Evolutionary conservation across 2,113 vertebrate genomes (phyloP).

Genomic region (Calypte anna): DNA sequence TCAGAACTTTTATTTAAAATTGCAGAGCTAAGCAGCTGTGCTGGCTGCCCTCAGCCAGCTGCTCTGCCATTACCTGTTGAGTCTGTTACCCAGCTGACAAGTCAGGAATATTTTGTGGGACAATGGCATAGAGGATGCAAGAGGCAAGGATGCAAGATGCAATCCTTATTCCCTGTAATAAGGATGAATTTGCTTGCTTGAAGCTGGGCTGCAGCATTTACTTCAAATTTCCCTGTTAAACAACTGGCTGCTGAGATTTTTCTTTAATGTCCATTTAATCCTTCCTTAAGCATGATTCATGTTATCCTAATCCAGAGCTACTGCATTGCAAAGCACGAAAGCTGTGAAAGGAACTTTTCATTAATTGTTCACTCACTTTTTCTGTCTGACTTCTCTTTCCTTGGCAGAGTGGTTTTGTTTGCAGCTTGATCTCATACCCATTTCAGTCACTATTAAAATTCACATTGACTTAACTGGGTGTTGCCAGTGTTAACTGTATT

Average conservation of each 20-base stretch:
- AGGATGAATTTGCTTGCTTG: neutral
- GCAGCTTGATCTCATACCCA: neutral
- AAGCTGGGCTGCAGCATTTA: neutral
- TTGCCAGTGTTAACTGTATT: slow-evolving; percentile 33
- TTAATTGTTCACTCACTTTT: slow-evolving; percentile 38
- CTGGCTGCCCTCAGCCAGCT: neutral
- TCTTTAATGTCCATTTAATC: slow-evolving; percentile 36
- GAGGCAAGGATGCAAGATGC: neutral
- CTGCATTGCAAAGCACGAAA: neutral
- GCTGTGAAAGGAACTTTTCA: slow-evolving; percentile 40
- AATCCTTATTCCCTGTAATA: neutral
- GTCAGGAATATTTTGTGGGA: fast-evolving
- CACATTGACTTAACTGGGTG: slow-evolving; percentile 11
- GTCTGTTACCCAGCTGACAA: neutral
- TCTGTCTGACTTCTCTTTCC: slow-evolving; percentile 29
- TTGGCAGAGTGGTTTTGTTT: slow-evolving; percentile 3
- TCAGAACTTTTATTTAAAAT: neutral
- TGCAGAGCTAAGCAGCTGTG: neutral
- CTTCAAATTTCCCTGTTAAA: neutral
- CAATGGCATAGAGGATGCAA: neutral
- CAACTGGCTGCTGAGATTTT: slow-evolving; percentile 9
- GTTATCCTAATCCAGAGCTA: slow-evolving; percentile 9
- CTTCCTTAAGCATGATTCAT: slow-evolving; percentile 25
- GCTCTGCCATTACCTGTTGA: neutral
- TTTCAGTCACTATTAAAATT: slow-evolving; percentile 17